Base-by-base conservation (phyloP, 2,113 vertebrate species). In the Globicephala melas region DNA sequence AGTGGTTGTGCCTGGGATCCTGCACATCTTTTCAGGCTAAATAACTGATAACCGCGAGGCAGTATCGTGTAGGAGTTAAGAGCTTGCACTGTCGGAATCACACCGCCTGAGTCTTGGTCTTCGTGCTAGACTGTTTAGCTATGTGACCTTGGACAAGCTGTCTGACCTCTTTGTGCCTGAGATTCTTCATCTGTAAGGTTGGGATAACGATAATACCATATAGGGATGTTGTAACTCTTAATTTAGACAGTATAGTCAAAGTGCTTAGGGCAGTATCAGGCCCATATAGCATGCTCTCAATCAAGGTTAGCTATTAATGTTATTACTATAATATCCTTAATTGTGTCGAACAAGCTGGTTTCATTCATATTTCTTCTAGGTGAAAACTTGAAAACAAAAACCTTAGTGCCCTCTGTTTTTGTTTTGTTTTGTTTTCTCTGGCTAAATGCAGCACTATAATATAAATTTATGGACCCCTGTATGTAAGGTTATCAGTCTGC, bases 311-410 rank as follows among this genome's bases (percentile, higher is more conserved):
- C 10, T 85, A 23, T 55, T 92, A 25, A 36, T 85, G 33, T 58
- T 85, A 33, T n/a, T 58, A 3, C 33, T 58, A 1, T 67, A n/a
- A 15, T 62, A 14, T 28, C 79, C 62, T 77, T 86, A 55, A 63
- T 36, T 76, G n/a, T 84, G 9, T 88, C 14, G 0, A 67, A 55
- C 28, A 95, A 62, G 21, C 81, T 84, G 23, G 13, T 94, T 86
- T 96, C 41, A 11, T 80, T 96, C 44, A 67, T 77, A 36, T 92
- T 81, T 94, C 44, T 93, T 95, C 33, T 74, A 68, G 18, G 44
- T 97, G 71, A 85, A 91, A 93, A 93, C 47, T 33, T 76, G 55
- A 44, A 70, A 86, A 76, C 33, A 94, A 82, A 92, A 77, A 44
- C 17, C 36, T 55, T 23, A 53, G 33, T 58, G 36, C 44, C n/a